A percentile compares a stretch with the other conserved stretches of the same genome.
phyloP scores from a whole-genome alignment of 2,888 invertebrate genomes.

The Falcaria lacertinaria region DNA sequence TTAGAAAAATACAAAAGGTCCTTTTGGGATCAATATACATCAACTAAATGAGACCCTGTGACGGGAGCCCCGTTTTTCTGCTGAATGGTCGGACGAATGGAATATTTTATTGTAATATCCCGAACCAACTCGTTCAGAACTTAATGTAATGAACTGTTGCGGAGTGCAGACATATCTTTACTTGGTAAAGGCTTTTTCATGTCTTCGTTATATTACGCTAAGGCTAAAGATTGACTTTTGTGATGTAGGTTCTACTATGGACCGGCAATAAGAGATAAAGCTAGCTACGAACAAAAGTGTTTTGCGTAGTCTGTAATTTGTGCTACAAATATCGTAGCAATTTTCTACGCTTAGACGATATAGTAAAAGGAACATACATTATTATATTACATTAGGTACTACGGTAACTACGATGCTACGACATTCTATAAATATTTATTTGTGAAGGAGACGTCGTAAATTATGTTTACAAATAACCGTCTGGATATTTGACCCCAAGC shows the following conservation, averaged over 20 bases:
- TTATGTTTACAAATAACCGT: too few relatives aligned
- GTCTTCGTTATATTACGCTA: background rate
- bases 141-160: constrained; percentile 13
- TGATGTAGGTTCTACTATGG: background rate
- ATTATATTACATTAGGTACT: too few relatives aligned
- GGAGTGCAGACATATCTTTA: constrained; percentile 4
- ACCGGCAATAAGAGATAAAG: too few relatives aligned
- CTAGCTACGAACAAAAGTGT: background rate
- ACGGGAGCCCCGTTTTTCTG: constrained; percentile 18
- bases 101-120: constrained; percentile 14
- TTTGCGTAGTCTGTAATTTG: background rate
- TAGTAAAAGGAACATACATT: too few relatives aligned
- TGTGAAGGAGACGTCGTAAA: too few relatives aligned
- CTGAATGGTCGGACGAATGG: constrained; percentile 15
- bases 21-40: constrained; percentile 48
- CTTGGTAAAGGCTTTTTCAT: constrained; percentile 4
- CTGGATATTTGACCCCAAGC: too few relatives aligned
- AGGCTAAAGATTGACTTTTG: background rate
- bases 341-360: background rate
- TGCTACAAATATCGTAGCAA: background rate
- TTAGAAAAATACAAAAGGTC: constrained; percentile 46
- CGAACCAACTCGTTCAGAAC: constrained; percentile 7
- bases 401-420: too few relatives aligned
- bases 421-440: too few relatives aligned
- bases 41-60: constrained; percentile 45